A percentile compares a stretch with the other conserved stretches of the same genome.
phyloP scores from a whole-genome alignment of 1,140 invertebrate species.

The Zaprionus inermis region DNA sequence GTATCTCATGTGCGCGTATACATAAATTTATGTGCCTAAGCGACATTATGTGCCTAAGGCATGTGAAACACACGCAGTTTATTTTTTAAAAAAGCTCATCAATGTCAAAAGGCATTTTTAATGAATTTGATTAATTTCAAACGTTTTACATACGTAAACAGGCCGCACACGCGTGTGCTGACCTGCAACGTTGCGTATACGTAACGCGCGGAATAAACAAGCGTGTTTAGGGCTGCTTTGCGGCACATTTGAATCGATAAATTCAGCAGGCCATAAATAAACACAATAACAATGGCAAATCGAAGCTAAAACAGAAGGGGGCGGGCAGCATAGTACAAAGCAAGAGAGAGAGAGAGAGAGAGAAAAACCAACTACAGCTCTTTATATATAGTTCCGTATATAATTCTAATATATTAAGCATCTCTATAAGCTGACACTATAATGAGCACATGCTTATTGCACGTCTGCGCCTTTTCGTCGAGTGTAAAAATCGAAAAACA shows the following conservation, averaged over 20 bases:
- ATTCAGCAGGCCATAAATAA: not conserved
- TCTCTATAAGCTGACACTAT: not conserved
- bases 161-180: slow-evolving; percentile 13
- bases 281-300: slow-evolving; percentile 19
- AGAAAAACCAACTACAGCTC: not conserved
- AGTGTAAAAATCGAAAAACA: slow-evolving; percentile 9
- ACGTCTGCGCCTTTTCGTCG: not conserved
- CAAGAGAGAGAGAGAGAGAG: not conserved
- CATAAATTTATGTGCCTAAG: slow-evolving; percentile 45
- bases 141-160: slow-evolving; percentile 50
- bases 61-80: slow-evolving; percentile 29
- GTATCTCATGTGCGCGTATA: slow-evolving; percentile 37
- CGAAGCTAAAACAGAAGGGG: slow-evolving; percentile 7
- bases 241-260: slow-evolving; percentile 6
- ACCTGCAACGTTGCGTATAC: slow-evolving; percentile 29
- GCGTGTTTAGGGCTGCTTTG: not conserved
- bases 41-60: slow-evolving; percentile 46
- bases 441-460: not conserved
- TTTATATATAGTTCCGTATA: not conserved
- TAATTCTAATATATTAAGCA: slow-evolving; percentile 5
- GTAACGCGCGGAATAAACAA: slow-evolving; percentile 36
- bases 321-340: not conserved
- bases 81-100: slow-evolving; percentile 65
- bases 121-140: slow-evolving; percentile 63
- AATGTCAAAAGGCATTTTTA: slow-evolving; percentile 69